Evolutionary conservation across 2,113 vertebrate species (phyloP).

Genomic region (Oophaga pumilio): DNA sequence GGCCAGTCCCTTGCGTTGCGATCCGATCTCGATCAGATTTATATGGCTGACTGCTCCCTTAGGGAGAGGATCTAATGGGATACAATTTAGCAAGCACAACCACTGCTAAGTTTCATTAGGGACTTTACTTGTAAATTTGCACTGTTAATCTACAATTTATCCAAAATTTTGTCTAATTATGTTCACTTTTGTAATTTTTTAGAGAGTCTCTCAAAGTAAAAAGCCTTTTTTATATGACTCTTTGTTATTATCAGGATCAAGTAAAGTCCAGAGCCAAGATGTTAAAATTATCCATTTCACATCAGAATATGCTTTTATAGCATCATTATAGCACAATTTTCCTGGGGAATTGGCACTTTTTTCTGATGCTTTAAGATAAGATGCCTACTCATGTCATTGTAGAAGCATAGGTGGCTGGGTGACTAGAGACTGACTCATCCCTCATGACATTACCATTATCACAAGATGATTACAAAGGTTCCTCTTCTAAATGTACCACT

Average conservation of each 20-base stretch:
- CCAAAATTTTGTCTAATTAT: too few species aligned
- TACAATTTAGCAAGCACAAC: too few species aligned
- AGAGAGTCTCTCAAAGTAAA: too few species aligned
- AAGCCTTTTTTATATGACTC: too few species aligned
- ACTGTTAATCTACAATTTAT: too few species aligned
- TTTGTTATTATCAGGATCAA: neutral
- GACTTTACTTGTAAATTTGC: too few species aligned
- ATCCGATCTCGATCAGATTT: too few species aligned
- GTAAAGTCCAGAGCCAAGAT: neutral
- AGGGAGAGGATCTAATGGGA: too few species aligned
- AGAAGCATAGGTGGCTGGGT: neutral
- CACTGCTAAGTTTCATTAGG: too few species aligned
- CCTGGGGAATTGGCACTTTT: neutral
- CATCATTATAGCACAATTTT: neutral
- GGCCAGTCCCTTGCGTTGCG: too few species aligned
- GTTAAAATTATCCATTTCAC: neutral
- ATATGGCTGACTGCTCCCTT: too few species aligned
- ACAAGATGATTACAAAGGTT: neutral
- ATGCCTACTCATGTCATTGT: neutral
- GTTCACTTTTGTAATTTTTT: too few species aligned
- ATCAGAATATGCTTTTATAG: neutral
- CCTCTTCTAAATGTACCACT: neutral
- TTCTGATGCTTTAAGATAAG: neutral
- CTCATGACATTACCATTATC: neutral
- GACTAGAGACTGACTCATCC: neutral